phyloP scores from a whole-genome alignment of 2,888 invertebrate genomes.

The Drosophila ustulata region DNA sequence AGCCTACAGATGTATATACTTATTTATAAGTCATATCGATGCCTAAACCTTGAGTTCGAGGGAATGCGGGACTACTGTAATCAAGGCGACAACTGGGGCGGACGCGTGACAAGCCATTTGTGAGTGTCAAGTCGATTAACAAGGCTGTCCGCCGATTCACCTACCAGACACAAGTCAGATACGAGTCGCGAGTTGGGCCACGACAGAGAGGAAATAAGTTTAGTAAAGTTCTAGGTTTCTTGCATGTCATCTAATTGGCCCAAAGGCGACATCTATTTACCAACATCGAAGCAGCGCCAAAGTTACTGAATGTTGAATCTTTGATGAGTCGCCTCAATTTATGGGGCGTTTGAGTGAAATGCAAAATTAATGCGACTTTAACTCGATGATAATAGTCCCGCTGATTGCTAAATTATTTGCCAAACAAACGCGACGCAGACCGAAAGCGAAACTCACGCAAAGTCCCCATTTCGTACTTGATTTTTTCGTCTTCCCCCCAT shows the following conservation, averaged over 20 bases:
- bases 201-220: slow-evolving; percentile 16
- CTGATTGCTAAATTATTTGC: slow-evolving; percentile 63
- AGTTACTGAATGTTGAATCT: slow-evolving; percentile 59
- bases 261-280: slow-evolving; percentile 43
- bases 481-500: background rate
- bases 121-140: slow-evolving; percentile 55
- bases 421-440: slow-evolving; percentile 18
- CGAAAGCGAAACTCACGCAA: slow-evolving; percentile 64
- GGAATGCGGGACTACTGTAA: slow-evolving; percentile 1
- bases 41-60: slow-evolving; percentile 23
- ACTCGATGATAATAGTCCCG: slow-evolving; percentile 46
- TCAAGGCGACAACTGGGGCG: slow-evolving; percentile 38
- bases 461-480: slow-evolving; percentile 27
- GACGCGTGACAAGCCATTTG: slow-evolving; percentile 51
- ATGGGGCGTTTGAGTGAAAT: slow-evolving; percentile 55
- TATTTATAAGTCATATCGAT: slow-evolving; percentile 12
- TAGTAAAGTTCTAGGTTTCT: slow-evolving; percentile 39
- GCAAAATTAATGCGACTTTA: slow-evolving; percentile 66
- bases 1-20: slow-evolving; percentile 1
- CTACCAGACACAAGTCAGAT: background rate
- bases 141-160: slow-evolving; percentile 10
- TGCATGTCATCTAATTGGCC: slow-evolving; percentile 73
- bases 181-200: background rate
- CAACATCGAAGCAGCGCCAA: slow-evolving; percentile 35
- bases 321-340: slow-evolving; percentile 61